Evolutionary conservation across 2,113 vertebrate species (phyloP), one percentile per base, ranked within the genome.

Genomic region (Hemiscyllium ocellatum): DNA sequence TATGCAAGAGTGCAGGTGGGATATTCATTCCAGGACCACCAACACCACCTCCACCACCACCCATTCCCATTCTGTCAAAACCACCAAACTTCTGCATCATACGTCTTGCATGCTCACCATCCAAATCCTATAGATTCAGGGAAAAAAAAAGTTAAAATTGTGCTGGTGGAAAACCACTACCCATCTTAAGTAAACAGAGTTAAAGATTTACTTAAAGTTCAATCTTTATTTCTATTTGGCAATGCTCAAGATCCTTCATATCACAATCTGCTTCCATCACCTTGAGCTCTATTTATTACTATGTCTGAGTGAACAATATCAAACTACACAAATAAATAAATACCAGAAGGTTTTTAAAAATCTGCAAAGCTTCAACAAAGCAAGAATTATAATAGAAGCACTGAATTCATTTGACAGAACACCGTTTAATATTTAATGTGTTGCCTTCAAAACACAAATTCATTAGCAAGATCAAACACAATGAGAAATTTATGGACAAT

Each of bases 1-100:
- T 99, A 97, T 99, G 99, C 97, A 99, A 97, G 96, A 99, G 98
- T 96, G 99, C 99, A 47, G 98, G 98, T 0, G 99, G 99, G 96
- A 99, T 99, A 97, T 98, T 99, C 97, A 98, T 97, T 95, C 96
- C 97, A 12, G 83, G 94, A 93, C 97, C 97, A 95, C 87, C 87
- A 33, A 12, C 87, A 3, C 86, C 86, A 87, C 96, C 97, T 12
- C 90, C 90, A 94, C 97, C 90, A 94, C 97, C 97, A 95, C 97
- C 89, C 89, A 93, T 93, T 22, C 89, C 89, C 94, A 95, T 95
- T 47, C 94, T 52, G 68, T 95, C 94, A 52, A 95, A 95, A 29
- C 94, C 93, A 70, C 93, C 42, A 52, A 72, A 72, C 47, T 72
- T 72, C 42, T 95, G 94, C 94, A 95, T 95, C 94, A 95, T 72